Percentiles rank a stretch among this genome's conserved stretches.
phyloP scores from a whole-genome alignment of 2,888 invertebrate genomes.

The Rhorus exstirpatorius region DNA sequence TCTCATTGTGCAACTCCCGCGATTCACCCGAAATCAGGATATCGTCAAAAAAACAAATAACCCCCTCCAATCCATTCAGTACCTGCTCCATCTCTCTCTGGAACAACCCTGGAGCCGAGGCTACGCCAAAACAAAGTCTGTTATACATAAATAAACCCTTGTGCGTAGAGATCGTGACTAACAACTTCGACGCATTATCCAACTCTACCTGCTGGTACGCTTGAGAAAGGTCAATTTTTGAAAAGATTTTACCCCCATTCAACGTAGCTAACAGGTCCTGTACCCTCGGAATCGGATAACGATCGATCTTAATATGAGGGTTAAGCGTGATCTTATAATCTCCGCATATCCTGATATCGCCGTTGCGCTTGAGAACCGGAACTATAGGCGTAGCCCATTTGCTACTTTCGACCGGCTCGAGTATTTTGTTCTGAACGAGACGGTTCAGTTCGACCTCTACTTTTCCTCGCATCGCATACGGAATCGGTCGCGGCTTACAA shows the following conservation, averaged over 20 bases:
- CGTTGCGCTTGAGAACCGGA: conserved; percentile 80
- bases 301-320: neutral
- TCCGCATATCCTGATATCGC: conserved; percentile 37
- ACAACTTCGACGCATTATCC: neutral
- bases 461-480: conserved; percentile 72
- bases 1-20: neutral
- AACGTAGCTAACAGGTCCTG: neutral
- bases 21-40: neutral
- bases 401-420: conserved; percentile 71
- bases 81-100: conserved; percentile 3
- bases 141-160: neutral
- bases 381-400: conserved; percentile 81
- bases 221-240: neutral
- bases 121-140: neutral
- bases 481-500: conserved; percentile 73
- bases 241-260: neutral
- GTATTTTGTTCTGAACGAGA: conserved; percentile 66
- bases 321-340: neutral
- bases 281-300: neutral
- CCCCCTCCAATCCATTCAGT: neutral
- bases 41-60: neutral
- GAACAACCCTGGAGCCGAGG: neutral
- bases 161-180: conserved; percentile 3
- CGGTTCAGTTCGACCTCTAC: conserved; percentile 73
- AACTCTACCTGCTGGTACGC: neutral